phyloP scores from a whole-genome alignment of 37 sponge, comb jelly and placozoan species.

The Aplysina aerophoba region DNA sequence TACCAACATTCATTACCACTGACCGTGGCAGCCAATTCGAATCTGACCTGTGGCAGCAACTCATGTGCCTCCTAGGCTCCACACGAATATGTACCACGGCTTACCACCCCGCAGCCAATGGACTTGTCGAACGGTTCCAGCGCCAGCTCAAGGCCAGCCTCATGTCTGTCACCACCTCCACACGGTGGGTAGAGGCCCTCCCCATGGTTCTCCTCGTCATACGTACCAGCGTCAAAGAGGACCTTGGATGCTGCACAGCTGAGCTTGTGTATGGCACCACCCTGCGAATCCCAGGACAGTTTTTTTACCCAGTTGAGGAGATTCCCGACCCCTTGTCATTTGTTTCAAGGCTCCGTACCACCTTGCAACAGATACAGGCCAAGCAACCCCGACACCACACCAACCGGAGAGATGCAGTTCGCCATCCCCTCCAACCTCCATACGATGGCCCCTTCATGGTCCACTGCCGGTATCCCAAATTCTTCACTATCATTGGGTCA shows the following conservation, averaged over 20 bases:
- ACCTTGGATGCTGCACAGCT: conserved; percentile 30
- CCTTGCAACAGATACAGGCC: no score
- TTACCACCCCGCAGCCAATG: conserved; percentile 60
- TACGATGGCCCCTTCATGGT: no score
- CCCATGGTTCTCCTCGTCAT: conserved; percentile 43
- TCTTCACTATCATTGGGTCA: no score
- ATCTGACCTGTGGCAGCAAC: conserved; percentile 36
- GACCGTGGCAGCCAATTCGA: conserved; percentile 62
- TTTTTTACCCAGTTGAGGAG: no score
- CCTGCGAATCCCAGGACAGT: conserved; percentile 6
- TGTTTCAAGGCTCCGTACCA: no score
- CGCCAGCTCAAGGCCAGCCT: conserved; percentile 42
- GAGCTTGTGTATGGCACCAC: conserved; percentile 52
- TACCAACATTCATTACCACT: conserved; percentile 51
- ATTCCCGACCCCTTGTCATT: no score
- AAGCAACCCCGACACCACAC: no score
- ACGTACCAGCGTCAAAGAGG: conserved; percentile 25
- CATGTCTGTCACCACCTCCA: conserved; percentile 20
- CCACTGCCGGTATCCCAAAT: no score
- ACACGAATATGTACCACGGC: conserved; percentile 61
- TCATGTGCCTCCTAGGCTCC: conserved; percentile 52
- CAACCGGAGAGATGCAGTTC: no score
- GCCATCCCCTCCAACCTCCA: no score
- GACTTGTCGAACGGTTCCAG: conserved; percentile 61
- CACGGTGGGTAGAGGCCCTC: conserved; percentile 44